Evolutionary conservation across 2,888 invertebrate species (phyloP).

Genomic region (Pteria penguin): DNA sequence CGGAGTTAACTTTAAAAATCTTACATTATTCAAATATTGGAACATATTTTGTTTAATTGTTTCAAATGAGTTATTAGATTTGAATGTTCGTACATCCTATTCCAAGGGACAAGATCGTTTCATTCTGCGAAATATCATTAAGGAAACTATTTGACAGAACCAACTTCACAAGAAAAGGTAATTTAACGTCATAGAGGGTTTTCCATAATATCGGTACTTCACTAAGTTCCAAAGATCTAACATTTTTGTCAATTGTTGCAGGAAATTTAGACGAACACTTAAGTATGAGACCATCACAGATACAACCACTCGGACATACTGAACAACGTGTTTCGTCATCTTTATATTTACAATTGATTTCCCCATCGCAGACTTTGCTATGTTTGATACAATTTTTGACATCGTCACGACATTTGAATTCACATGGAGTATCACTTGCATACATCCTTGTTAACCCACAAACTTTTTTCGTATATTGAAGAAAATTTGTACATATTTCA

Average conservation of each 20-base stretch:
- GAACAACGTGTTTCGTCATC: neutral
- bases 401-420: neutral
- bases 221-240: too few species aligned
- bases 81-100: neutral
- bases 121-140: neutral
- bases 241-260: too few species aligned
- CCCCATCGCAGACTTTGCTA: neutral
- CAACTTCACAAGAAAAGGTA: neutral
- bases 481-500: neutral
- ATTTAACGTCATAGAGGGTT: too few species aligned
- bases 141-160: neutral
- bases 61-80: too few species aligned
- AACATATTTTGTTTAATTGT: too few species aligned
- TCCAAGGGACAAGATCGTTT: neutral
- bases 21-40: too few species aligned
- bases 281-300: too few species aligned
- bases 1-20: too few species aligned
- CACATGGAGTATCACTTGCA: neutral
- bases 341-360: neutral
- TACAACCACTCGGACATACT: neutral
- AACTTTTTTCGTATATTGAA: too few species aligned
- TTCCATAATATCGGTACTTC: too few species aligned
- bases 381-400: neutral
- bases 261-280: too few species aligned
- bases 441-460: too few species aligned